A percentile compares a stretch with the other conserved stretches of the same genome.
Conservation (phyloP, 2,113 vertebrate genomes). For the Bubalus kerabau region DNA sequence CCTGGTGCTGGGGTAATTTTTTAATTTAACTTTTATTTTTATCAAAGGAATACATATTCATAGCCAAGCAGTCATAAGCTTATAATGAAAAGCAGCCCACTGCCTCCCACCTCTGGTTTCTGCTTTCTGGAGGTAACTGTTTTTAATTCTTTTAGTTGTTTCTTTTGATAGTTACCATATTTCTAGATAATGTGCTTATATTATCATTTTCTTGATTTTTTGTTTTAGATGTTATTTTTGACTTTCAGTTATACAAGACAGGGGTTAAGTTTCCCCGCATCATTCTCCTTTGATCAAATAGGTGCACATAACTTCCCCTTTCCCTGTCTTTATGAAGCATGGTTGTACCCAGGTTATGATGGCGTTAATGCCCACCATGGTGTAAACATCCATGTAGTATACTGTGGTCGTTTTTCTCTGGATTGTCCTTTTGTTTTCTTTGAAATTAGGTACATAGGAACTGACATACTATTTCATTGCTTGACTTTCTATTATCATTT, state of each 20-base stretch:
- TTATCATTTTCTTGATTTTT: background rate
- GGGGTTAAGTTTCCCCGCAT: background rate
- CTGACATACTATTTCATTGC: background rate
- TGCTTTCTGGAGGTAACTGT: background rate
- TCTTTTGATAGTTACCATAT: background rate
- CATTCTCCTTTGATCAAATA: background rate
- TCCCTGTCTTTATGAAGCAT: background rate
- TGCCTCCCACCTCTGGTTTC: background rate
- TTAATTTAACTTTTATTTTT: constrained; percentile 48
- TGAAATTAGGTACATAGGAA: background rate
- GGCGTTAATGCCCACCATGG: too few species aligned
- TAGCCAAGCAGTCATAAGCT: background rate
- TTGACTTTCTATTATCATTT: background rate
- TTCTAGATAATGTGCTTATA: background rate
- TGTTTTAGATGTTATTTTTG: background rate
- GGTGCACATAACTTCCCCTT: background rate
- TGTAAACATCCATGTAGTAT: too few species aligned
- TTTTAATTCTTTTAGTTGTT: background rate
- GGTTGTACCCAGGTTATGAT: accelerated
- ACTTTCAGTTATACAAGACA: background rate
- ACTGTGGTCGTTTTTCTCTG: background rate
- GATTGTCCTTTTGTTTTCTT: background rate
- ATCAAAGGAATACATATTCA: constrained; percentile 5
- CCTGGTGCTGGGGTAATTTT: background rate
- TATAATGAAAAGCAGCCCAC: background rate